These are phyloP conservation scores for Promerops cafer DNA, from an alignment of 2,113 vertebrate species.

Conservation along the genomic window DNA sequence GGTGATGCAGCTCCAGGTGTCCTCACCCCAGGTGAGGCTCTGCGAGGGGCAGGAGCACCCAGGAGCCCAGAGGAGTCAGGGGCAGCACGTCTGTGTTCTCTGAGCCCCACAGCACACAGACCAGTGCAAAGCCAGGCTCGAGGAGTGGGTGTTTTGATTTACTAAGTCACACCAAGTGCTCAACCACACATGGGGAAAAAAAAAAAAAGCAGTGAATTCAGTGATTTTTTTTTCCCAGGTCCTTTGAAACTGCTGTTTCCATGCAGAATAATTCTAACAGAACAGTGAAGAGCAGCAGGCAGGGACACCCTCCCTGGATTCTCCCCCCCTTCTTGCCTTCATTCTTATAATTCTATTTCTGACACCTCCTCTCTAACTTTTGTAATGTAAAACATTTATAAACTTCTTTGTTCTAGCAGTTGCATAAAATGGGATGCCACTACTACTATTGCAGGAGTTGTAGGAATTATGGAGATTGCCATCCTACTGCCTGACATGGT, in stretches of 20 bases:
- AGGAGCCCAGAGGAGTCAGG: not conserved
- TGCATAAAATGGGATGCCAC: not conserved
- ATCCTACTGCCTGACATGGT: not conserved
- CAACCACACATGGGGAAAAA: rapidly evolving
- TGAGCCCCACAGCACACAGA: not conserved
- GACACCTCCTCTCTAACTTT: not conserved
- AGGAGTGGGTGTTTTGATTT: not conserved
- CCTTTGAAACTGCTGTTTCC: not conserved
- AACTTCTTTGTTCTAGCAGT: not conserved
- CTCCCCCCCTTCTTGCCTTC: not conserved
- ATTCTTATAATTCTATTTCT: not conserved
- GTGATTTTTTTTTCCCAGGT: not conserved
- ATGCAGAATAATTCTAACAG: not conserved
- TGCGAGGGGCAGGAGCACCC: not conserved
- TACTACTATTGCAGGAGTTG: not conserved
- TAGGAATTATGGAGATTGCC: not conserved
- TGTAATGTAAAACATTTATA: not conserved
- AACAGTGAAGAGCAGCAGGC: not conserved
- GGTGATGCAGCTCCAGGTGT: not conserved
- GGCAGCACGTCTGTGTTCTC: not conserved
- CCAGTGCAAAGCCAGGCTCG: not conserved
- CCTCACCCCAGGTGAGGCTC: not conserved
- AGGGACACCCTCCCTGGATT: not conserved
- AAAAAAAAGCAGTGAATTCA: not conserved
- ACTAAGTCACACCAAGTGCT: not conserved